phyloP scores from a whole-genome alignment of 2,888 invertebrate species.

The Caenorhabditis sp. region DNA sequence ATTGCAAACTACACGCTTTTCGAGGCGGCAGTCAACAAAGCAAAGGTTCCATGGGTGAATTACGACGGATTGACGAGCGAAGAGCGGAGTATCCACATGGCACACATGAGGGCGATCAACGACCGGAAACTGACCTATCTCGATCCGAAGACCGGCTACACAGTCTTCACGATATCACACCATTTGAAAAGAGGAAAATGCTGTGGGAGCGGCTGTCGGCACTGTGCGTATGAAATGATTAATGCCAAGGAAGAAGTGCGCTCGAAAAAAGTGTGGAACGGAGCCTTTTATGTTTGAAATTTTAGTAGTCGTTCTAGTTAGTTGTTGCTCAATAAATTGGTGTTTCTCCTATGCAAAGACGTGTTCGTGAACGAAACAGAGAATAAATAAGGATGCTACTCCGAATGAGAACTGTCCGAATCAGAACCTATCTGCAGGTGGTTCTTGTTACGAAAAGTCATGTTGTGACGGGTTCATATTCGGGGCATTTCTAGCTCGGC shows the following conservation, averaged over 20 bases:
- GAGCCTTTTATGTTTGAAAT: conserved; percentile 73
- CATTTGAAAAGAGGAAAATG: conserved; percentile 73
- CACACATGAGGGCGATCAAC: conserved; percentile 74
- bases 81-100: conserved; percentile 74
- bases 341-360: conserved; percentile 3
- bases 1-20: conserved; percentile 77
- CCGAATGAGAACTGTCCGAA: too few relatives aligned
- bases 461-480: too few relatives aligned
- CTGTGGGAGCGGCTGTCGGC: conserved; percentile 78
- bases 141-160: conserved; percentile 69
- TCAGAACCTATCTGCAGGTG: too few relatives aligned
- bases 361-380: not conserved
- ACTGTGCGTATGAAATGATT: conserved; percentile 76
- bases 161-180: conserved; percentile 71
- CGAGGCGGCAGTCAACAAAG: conserved; percentile 72
- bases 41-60: conserved; percentile 66
- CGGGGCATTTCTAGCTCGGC: too few relatives aligned
- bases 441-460: too few relatives aligned
- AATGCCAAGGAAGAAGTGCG: conserved; percentile 68
- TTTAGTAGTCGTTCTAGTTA: conserved; percentile 5
- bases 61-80: conserved; percentile 72
- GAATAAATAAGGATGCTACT: not conserved
- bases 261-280: conserved; percentile 72
- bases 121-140: conserved; percentile 70
- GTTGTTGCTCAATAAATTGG: conserved; percentile 3